These are phyloP conservation scores for Mus musculus DNA, from an alignment of 2,113 vertebrate species.

Conservation along the genomic window GRCm39 chr11:104328501-104329000, in stretches of 20 bases:
- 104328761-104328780: background rate
- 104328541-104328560: background rate
- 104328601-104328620: background rate
- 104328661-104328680: conserved; percentile 4
- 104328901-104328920: background rate
- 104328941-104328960: conserved; percentile 3
- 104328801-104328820: background rate
- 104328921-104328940: conserved; percentile 14
- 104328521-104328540: background rate
- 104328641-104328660: background rate
- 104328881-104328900: background rate
- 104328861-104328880: background rate
- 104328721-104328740: conserved; percentile 24
- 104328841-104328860: background rate
- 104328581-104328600: background rate
- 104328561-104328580: background rate
- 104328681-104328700: conserved; percentile 1
- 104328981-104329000: conserved; percentile 17
- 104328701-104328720: conserved; percentile 23
- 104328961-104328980: conserved; percentile 43
- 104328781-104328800: background rate
- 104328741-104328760: conserved; percentile 44
- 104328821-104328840: conserved; percentile 17
- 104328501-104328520: background rate
- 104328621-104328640: background rate